phyloP scores from a whole-genome alignment of 2,113 vertebrate genomes.

The Eudyptes chrysolophus region DNA sequence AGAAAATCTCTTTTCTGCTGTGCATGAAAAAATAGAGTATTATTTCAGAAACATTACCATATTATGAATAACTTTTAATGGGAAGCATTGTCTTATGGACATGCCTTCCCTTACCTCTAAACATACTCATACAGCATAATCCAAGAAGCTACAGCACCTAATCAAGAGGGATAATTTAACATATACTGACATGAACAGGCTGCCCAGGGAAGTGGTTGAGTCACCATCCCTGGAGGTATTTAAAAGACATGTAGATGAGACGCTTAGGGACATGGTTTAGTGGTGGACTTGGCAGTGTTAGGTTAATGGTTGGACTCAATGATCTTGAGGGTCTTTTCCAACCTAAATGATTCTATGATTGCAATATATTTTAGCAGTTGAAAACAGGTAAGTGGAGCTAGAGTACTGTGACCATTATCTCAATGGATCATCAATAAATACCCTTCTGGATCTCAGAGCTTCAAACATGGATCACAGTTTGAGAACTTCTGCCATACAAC shows the following conservation, averaged over 20 bases:
- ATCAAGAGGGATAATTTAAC: neutral
- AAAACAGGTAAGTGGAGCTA: neutral
- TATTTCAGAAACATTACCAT: neutral
- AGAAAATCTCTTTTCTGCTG: neutral
- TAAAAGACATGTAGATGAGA: neutral
- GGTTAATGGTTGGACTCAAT: neutral
- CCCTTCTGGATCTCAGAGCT: neutral
- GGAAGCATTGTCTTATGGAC: neutral
- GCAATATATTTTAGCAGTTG: neutral
- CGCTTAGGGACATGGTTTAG: neutral
- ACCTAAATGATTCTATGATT: neutral
- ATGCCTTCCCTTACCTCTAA: neutral
- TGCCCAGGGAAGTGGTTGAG: neutral
- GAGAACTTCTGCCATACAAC: neutral
- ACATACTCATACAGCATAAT: neutral
- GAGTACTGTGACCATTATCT: neutral
- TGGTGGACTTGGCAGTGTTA: neutral
- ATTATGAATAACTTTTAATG: neutral
- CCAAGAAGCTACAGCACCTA: neutral
- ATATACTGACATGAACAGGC: neutral
- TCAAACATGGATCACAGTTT: neutral
- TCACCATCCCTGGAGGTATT: neutral
- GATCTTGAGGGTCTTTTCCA: neutral
- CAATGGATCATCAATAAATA: neutral
- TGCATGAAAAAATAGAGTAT: neutral